Evolutionary conservation across 2,113 vertebrate genomes (phyloP).

Genomic region (Psilopsiagon aymara): DNA sequence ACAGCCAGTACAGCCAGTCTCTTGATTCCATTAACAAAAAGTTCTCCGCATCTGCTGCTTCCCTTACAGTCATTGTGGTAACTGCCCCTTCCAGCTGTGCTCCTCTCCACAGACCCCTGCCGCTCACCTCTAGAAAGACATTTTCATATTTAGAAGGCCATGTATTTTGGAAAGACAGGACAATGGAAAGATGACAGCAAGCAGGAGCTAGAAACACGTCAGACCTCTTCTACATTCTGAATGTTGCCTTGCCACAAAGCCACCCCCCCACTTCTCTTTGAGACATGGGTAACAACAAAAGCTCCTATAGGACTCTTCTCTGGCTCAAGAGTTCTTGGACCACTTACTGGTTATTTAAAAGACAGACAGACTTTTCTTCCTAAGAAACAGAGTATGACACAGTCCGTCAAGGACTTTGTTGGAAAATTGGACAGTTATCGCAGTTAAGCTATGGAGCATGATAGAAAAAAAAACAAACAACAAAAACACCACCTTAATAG

Average conservation of each 20-base stretch:
- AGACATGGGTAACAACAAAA: background rate
- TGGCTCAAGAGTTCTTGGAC: background rate
- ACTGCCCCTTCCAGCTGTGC: background rate
- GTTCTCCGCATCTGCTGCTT: background rate
- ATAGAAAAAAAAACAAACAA: background rate
- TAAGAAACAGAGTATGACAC: background rate
- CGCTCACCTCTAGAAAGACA: background rate
- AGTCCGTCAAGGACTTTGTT: background rate
- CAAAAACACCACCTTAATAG: background rate
- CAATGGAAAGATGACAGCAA: background rate
- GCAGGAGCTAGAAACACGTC: background rate
- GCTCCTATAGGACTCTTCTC: background rate
- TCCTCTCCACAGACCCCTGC: background rate
- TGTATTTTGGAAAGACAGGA: background rate
- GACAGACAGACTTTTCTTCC: background rate
- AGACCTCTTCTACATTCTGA: fast-evolving
- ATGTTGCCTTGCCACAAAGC: background rate
- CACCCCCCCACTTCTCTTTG: fast-evolving
- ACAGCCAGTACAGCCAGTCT: background rate
- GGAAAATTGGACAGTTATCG: background rate
- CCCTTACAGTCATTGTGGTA: background rate
- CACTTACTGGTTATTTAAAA: background rate
- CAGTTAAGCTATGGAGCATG: background rate
- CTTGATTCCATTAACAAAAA: background rate
- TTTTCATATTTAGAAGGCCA: background rate